Evolutionary conservation across 2,113 vertebrate species (phyloP), one percentile per base, ranked within the genome.

Genomic region (Typhlomys cinereus): DNA sequence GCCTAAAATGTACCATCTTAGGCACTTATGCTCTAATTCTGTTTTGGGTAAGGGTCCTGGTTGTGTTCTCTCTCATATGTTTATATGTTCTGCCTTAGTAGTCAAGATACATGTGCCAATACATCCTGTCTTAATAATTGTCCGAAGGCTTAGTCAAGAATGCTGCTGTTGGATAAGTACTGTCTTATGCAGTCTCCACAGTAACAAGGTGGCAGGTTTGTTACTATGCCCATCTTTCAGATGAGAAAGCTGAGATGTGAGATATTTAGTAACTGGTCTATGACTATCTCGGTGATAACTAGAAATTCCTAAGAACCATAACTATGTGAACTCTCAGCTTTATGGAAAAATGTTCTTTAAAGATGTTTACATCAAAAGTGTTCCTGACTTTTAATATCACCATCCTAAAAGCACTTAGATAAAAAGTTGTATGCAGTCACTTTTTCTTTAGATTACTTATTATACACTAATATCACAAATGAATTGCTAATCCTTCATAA

Each of bases 231-330:
- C 57, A 89, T 83, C 36, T 94, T 85, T 91, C 62, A 81, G 76
- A 85, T 85, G 85, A 93, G 90, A 85, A 96, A 89, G 92, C 2
- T 81, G 67, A 91, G 69, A 88, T 69, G 89, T 57, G 78, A 87
- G 79, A 90, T 48, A 81, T 48, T 88, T 88, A 90, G 36, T 87
- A 66, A 89, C 44, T 92, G 73, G 27, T 62, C n/a, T 86, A 46
- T 67, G 27, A 27, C 27, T 39, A 5, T 46, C 44, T 89, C 31
- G 64, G 9, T 39, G 48, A 78, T 86, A 48, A 95, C 0, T 48
- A 18, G 44, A 62, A 81, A 41, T 31, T 96, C 66, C 78, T 85
- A 73, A 88, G 29, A 83, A 83, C 27, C 44, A 71, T 18, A 84
- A 74, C 29, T 29, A 86, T 31, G 92, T 95, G 71, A 90, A 82